A percentile compares a stretch with the other conserved stretches of the same genome.
These are phyloP conservation scores for Tragelaphus oryx DNA, from an alignment of 2,797 vertebrate species.

Conservation along the genomic window DNA sequence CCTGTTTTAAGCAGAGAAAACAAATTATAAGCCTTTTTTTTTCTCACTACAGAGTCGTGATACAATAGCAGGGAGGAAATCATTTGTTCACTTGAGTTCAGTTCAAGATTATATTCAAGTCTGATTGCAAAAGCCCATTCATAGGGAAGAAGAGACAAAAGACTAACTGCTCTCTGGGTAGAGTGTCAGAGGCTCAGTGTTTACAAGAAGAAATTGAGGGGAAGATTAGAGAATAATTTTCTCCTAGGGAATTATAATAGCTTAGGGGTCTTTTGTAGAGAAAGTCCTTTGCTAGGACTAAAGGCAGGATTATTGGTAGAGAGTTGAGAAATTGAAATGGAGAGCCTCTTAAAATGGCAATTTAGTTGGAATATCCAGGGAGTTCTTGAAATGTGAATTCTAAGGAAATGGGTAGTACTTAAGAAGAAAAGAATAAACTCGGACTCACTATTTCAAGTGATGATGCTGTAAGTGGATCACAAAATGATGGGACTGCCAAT, in stretches of 20 bases:
- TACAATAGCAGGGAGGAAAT: not conserved
- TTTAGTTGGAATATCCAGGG: conserved; percentile 7
- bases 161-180: not conserved
- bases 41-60: not conserved
- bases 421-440: conserved; percentile 35
- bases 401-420: conserved; percentile 14
- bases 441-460: not conserved
- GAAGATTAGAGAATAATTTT: conserved; percentile 59
- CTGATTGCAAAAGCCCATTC: conserved; percentile 38
- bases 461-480: not conserved
- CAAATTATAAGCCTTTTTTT: not conserved
- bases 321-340: conserved; percentile 51
- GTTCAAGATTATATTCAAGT: conserved; percentile 34
- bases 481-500: not conserved
- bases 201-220: conserved; percentile 37
- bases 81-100: conserved; percentile 28
- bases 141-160: conserved; percentile 37
- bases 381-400: conserved; percentile 41
- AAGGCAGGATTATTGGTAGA: conserved; percentile 40
- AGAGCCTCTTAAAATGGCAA: conserved; percentile 29
- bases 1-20: not conserved
- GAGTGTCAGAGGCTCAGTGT: conserved; percentile 33
- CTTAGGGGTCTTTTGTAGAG: not conserved
- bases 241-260: not conserved
- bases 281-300: conserved; percentile 51